Base-by-base conservation (phyloP, 2,888 invertebrate genomes). In the Entomobrya proxima region DNA sequence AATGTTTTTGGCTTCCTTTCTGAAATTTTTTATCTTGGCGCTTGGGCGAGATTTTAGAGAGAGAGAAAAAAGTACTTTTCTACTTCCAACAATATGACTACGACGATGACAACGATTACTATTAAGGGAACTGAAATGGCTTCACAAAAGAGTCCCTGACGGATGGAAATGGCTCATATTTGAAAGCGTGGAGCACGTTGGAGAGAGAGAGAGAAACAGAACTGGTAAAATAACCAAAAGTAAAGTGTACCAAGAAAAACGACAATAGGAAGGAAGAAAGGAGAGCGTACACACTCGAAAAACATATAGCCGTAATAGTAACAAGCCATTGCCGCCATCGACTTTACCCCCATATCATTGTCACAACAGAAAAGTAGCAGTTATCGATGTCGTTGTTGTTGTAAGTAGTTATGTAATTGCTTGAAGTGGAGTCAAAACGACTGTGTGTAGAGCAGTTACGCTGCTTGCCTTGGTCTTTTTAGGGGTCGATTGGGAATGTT, bases 341-440 rank as follows among this genome's bases (percentile, higher is more conserved):
- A 74, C 72, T 58, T 37, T 67, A 47, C 40, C 61, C 77, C 44
- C 75, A 44, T 64, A 80, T 81, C 67, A 85, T 87, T 86, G 72
- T 80, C 79, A 47, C 86, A 72, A 76, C 55, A 75, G 47, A 75
- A 58, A 72, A 67, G 74, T 69, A 72, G 76, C 37, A 47, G 76
- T 78, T 86, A 74, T 86, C 85, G 86, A 84, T 67, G 82, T 79
- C 74, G 83, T 83, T 81, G 86, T 75, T 69, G 82, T 80, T 86
- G 87, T 88, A 88, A 88, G 88, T 88, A 87, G 89, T 87, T 76
- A 77, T 88, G 90, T 89, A 90, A 90, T 89, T 90, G 89, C 89
- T 88, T 88, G 86, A 90, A 90, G 89, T 89, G 88, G 90, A 87
- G 88, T 88, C 87, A 85, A 88, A 90, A 90, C 89, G 88, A 80